These are phyloP conservation scores for Antheraea mylitta DNA, from an alignment of 1,140 invertebrate species.

Conservation along the genomic window DNA sequence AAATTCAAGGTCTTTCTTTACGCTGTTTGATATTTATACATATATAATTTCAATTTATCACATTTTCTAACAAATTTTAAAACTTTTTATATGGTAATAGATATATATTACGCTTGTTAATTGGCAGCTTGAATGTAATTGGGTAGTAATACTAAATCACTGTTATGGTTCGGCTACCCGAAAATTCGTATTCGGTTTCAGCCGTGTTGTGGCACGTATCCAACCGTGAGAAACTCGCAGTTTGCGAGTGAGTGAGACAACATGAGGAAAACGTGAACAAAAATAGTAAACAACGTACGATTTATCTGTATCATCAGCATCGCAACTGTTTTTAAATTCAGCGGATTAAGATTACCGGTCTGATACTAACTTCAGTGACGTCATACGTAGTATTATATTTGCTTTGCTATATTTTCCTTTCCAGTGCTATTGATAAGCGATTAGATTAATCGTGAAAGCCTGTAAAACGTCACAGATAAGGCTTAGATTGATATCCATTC, in stretches of 20 bases:
- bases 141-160: no score
- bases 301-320: slow-evolving; percentile 25
- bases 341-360: slow-evolving; percentile 4
- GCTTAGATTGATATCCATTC: not conserved
- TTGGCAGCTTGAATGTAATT: no score
- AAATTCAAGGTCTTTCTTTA: not conserved
- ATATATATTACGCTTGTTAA: no score
- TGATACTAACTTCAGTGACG: slow-evolving; percentile 1
- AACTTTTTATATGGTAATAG: no score
- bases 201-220: not conserved
- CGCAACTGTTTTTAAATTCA: slow-evolving; percentile 18
- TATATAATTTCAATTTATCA: not conserved
- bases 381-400: not conserved
- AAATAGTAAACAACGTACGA: slow-evolving; percentile 41
- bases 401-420: not conserved
- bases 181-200: not conserved
- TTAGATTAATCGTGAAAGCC: not conserved
- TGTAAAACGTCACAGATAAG: not conserved
- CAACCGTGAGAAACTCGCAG: slow-evolving; percentile 21
- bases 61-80: no score
- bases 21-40: not conserved
- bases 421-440: not conserved
- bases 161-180: not conserved
- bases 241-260: slow-evolving; percentile 44
- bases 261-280: slow-evolving; percentile 66